Conservation (phyloP, 2,113 vertebrate genomes). For the Coracopsis vasa region DNA sequence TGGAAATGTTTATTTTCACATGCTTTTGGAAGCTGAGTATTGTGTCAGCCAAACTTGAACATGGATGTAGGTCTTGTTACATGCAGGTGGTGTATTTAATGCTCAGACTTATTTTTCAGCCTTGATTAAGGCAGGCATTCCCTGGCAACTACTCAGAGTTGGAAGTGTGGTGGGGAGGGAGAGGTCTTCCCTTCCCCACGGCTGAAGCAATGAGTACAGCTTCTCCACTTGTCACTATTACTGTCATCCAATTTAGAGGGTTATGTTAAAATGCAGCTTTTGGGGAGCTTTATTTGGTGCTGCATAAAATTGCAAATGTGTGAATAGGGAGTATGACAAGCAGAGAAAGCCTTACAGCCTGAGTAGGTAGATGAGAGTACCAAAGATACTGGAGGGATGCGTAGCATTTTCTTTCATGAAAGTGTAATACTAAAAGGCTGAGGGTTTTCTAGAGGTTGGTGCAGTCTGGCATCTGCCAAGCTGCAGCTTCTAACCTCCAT, state of each 20-base stretch:
- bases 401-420: not conserved
- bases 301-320: not conserved
- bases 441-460: not conserved
- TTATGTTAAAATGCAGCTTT: not conserved
- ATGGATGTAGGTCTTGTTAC: not conserved
- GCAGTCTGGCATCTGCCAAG: not conserved
- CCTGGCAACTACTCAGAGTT: not conserved
- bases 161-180: not conserved
- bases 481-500: not conserved
- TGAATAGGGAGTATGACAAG: not conserved
- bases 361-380: not conserved
- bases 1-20: not conserved
- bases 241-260: not conserved
- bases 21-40: not conserved
- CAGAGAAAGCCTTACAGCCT: not conserved
- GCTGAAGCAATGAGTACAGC: not conserved
- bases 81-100: not conserved
- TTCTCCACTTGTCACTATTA: not conserved
- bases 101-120: not conserved
- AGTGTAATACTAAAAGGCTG: not conserved
- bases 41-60: not conserved
- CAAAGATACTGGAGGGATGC: not conserved
- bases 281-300: not conserved
- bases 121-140: not conserved
- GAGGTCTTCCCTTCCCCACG: accelerated